A percentile compares a stretch with the other conserved stretches of the same genome.
Conservation (phyloP, 2,797 vertebrate species). For the Chloroceryle inda region DNA sequence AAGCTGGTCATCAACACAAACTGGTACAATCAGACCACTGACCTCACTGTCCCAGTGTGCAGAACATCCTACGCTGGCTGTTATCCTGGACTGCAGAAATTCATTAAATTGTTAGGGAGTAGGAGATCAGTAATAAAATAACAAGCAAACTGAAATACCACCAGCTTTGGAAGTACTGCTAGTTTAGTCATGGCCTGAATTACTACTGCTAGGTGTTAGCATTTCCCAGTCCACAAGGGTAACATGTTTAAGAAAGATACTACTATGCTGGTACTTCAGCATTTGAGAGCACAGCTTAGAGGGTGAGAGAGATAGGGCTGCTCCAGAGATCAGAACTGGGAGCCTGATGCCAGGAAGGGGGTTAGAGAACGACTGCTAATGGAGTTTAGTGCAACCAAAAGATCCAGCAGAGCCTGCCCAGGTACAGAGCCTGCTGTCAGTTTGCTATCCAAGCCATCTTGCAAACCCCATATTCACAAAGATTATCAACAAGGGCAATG, state of each 20-base stretch:
- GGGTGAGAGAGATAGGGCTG: not conserved
- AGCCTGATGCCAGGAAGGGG: not conserved
- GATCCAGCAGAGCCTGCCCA: not conserved
- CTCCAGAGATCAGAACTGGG: not conserved
- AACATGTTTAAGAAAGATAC: not conserved
- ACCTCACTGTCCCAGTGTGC: not conserved
- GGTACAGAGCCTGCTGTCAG: not conserved
- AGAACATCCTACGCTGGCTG: not conserved
- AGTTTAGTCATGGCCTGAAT: not conserved
- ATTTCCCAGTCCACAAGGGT: not conserved
- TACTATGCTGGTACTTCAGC: not conserved
- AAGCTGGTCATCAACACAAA: not conserved
- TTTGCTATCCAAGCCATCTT: not conserved
- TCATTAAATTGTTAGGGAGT: not conserved
- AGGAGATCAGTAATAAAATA: not conserved
- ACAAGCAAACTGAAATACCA: not conserved
- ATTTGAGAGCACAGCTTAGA: not conserved
- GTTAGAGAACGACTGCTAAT: not conserved
- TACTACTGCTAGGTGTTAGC: not conserved
- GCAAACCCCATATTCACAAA: not conserved
- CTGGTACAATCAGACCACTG: not conserved
- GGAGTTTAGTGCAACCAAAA: not conserved
- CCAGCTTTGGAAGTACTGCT: not conserved
- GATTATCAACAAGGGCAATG: not conserved
- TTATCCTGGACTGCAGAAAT: not conserved